Percentiles rank a stretch among this genome's conserved stretches.
Conservation (phyloP, 2,797 vertebrate genomes). For the Rhabdomys pumilio region DNA sequence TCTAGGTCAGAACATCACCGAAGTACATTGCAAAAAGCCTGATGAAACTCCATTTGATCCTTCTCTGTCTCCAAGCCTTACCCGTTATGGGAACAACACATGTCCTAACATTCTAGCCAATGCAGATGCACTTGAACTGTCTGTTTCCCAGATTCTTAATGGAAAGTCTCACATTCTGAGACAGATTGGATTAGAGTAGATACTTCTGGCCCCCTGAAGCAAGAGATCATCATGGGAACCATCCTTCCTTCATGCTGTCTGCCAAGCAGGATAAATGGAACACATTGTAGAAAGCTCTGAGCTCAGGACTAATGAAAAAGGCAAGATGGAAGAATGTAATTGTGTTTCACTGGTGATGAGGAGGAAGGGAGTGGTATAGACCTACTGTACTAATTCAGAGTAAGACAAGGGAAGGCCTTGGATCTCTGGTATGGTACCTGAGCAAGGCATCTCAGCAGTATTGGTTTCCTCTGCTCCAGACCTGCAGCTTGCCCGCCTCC, state of each 20-base stretch:
- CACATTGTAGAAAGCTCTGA: constrained; percentile 67
- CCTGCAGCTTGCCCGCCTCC: neutral
- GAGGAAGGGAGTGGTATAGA: neutral
- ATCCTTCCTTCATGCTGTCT: neutral
- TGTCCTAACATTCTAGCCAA: neutral
- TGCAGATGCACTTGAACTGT: neutral
- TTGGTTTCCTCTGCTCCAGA: neutral
- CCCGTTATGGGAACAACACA: neutral
- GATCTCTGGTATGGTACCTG: neutral
- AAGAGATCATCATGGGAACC: neutral
- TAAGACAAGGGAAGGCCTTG: neutral
- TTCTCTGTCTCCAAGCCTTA: neutral
- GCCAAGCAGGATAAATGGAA: constrained; percentile 32
- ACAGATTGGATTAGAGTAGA: neutral
- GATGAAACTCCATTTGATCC: neutral
- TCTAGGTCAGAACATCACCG: neutral
- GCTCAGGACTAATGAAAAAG: constrained; percentile 57
- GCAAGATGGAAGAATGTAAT: constrained; percentile 58
- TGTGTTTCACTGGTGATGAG: constrained; percentile 55
- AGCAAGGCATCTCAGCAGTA: neutral
- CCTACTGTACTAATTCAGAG: too few relatives aligned
- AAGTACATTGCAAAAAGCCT: neutral
- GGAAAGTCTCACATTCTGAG: constrained; percentile 2
- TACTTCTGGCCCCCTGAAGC: constrained; percentile 3
- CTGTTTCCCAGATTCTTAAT: neutral